Evolutionary conservation across 2,888 invertebrate species (phyloP).

Genomic region (Acanthoscelides obtectus): DNA sequence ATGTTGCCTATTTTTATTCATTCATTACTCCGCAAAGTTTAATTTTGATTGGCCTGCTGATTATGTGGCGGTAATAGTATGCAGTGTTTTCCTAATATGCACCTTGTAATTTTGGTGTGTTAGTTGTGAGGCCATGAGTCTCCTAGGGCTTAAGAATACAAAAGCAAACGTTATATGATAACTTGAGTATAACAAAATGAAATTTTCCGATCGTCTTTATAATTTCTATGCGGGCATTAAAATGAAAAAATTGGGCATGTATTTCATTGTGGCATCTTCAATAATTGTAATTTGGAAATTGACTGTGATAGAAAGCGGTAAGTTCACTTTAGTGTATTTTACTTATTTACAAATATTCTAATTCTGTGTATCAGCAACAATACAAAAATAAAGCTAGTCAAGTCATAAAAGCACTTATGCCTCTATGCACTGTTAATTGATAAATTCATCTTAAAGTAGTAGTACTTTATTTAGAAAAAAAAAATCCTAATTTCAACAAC

Average conservation of each 20-base stretch:
- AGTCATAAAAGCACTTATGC: too few species aligned
- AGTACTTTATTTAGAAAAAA: too few species aligned
- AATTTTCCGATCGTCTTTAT: background rate
- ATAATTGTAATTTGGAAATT: constrained; percentile 36
- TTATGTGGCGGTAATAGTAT: background rate
- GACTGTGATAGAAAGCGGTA: constrained; percentile 27
- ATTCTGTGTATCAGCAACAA: too few species aligned
- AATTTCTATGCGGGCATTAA: constrained; percentile 19
- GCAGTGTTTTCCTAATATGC: background rate
- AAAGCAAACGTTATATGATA: background rate
- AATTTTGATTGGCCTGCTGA: background rate
- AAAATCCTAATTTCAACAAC: too few species aligned
- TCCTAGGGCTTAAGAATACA: background rate
- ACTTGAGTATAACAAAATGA: background rate
- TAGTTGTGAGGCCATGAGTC: background rate
- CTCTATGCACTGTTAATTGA: too few species aligned
- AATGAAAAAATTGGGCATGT: constrained; percentile 27
- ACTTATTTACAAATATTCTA: constrained; percentile 1
- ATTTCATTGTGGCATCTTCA: constrained; percentile 31
- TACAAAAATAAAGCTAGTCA: too few species aligned
- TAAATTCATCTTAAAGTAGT: too few species aligned
- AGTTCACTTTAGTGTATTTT: background rate
- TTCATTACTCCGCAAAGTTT: too few species aligned
- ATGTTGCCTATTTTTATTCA: too few species aligned
- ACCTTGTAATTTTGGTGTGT: background rate